phyloP scores from a whole-genome alignment of 2,113 vertebrate species.

The Anthoscopus minutus region DNA sequence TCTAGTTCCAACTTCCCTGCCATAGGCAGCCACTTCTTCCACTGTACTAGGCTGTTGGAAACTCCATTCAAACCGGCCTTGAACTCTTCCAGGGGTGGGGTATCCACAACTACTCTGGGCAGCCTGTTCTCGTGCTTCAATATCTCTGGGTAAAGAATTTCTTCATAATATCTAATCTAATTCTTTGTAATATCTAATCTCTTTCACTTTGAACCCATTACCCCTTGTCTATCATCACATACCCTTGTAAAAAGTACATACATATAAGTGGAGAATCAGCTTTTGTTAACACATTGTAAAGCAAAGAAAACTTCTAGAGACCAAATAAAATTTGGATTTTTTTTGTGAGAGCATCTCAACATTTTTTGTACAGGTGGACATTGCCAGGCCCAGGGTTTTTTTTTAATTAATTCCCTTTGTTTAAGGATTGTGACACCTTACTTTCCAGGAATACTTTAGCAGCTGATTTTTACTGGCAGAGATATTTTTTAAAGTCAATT shows the following conservation, averaged over 20 bases:
- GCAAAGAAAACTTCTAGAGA: neutral
- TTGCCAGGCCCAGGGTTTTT: neutral
- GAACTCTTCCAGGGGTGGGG: neutral
- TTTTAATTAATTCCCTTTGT: neutral
- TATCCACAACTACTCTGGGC: neutral
- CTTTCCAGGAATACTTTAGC: slow-evolving; percentile 26
- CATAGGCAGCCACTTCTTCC: neutral
- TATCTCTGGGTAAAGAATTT: neutral
- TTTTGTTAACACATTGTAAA: neutral
- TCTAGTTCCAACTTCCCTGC: neutral
- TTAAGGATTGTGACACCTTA: neutral
- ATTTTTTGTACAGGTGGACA: neutral
- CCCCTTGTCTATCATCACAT: neutral
- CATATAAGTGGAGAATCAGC: neutral
- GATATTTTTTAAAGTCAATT: neutral
- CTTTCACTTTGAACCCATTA: neutral
- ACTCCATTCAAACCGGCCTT: neutral
- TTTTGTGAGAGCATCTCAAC: neutral
- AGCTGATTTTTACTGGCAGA: neutral
- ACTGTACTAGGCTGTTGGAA: neutral
- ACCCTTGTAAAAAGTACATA: neutral
- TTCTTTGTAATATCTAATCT: neutral
- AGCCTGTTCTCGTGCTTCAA: neutral
- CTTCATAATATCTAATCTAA: neutral
- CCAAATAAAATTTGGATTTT: neutral